phyloP scores from a whole-genome alignment of 1,140 invertebrate genomes.

The Bombus terrestris region DNA sequence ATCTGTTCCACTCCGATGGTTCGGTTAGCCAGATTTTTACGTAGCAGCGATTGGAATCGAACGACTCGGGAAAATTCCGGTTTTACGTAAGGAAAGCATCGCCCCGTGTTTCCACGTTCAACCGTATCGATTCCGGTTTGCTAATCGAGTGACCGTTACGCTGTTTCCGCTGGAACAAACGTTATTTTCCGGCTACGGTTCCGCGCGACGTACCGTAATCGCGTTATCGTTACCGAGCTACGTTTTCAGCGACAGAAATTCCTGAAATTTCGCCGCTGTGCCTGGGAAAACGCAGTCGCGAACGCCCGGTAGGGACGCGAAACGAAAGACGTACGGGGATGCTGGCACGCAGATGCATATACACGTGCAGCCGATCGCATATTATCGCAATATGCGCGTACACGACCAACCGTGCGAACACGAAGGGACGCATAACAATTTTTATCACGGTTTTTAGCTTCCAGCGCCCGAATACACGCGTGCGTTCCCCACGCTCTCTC shows the following conservation, averaged over 20 bases:
- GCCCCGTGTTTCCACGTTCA: background rate
- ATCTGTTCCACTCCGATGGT: too few relatives aligned
- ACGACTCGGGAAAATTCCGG: background rate
- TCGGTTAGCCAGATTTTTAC: too few relatives aligned
- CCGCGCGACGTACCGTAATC: constrained; percentile 27
- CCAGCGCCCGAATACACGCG: too few relatives aligned
- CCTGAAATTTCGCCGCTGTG: background rate
- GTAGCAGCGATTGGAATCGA: background rate
- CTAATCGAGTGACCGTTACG: constrained; percentile 19
- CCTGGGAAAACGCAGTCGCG: background rate
- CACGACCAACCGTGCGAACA: background rate
- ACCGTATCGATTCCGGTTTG: constrained; percentile 4
- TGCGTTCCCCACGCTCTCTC: background rate
- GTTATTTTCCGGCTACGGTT: constrained; percentile 23
- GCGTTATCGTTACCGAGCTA: constrained; percentile 14
- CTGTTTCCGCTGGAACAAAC: constrained; percentile 20
- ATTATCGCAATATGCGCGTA: background rate
- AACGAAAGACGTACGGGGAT: background rate
- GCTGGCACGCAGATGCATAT: too few relatives aligned
- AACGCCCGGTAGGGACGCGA: background rate
- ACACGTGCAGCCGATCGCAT: too few relatives aligned
- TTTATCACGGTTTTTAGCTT: constrained; percentile 1
- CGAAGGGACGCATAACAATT: background rate
- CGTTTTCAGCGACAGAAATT: constrained; percentile 21
- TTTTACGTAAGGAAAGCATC: background rate